Evolutionary conservation across 2,888 invertebrate species (phyloP).

Genomic region (Amphimallon solstitiale): DNA sequence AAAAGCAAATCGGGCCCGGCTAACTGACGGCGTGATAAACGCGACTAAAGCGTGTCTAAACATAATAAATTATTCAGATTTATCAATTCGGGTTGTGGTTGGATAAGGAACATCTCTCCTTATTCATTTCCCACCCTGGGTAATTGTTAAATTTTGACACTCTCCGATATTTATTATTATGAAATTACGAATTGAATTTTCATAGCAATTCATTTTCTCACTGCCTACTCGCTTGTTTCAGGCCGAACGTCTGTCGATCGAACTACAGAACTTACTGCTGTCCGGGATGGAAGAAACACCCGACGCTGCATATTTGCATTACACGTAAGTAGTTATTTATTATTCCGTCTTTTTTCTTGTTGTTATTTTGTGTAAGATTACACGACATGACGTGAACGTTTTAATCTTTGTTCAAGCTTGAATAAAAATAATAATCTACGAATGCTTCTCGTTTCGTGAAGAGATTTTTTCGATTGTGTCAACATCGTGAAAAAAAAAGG

Average conservation of each 20-base stretch:
- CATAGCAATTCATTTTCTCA: neutral
- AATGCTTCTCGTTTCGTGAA: too few species aligned
- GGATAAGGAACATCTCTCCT: neutral
- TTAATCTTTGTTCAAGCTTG: too few species aligned
- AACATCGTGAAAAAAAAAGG: neutral
- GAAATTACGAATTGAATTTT: neutral
- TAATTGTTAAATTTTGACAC: neutral
- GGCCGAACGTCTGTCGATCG: slow-evolving; percentile 84
- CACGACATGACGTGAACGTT: too few species aligned
- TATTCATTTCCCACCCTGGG: neutral
- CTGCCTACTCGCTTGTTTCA: slow-evolving; percentile 63
- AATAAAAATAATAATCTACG: too few species aligned
- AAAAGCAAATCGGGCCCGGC: slow-evolving; percentile 16
- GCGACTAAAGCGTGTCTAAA: slow-evolving; percentile 31
- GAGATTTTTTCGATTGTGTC: too few species aligned
- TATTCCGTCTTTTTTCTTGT: too few species aligned
- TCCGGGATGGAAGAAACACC: slow-evolving; percentile 84
- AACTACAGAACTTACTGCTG: slow-evolving; percentile 82
- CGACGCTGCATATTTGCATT: slow-evolving; percentile 78
- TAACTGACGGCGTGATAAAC: slow-evolving; percentile 31
- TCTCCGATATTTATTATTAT: neutral
- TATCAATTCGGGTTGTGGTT: slow-evolving; percentile 1
- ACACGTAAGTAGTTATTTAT: slow-evolving; percentile 75
- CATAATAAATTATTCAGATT: slow-evolving; percentile 23
- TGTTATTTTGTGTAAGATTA: too few species aligned